Conservation (phyloP, 2,888 invertebrate species). For the Aporophyla nigra region DNA sequence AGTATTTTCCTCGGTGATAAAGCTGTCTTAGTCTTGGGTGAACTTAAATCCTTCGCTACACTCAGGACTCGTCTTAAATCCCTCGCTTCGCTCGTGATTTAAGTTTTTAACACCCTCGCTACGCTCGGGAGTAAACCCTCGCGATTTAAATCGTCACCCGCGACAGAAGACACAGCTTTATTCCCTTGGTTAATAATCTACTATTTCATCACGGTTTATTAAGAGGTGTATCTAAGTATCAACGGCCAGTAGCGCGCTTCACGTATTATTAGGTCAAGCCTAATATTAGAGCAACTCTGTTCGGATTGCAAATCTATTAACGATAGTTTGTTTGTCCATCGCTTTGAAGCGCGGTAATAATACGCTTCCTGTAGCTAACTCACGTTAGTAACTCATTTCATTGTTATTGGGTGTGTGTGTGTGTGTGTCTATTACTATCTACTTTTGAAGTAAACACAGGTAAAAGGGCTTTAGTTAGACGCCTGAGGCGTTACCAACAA, state of each 20-base stretch:
- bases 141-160: no score
- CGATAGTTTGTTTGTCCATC: slow-evolving; percentile 30
- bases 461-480: slow-evolving; percentile 16
- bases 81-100: no score
- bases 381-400: slow-evolving; percentile 34
- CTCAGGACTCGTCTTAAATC: no score
- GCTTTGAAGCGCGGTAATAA: slow-evolving; percentile 31
- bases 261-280: slow-evolving; percentile 15
- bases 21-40: no score
- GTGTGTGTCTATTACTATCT: slow-evolving; percentile 5
- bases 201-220: slow-evolving; percentile 1
- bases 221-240: neutral
- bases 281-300: slow-evolving; percentile 32
- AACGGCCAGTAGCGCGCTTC: neutral
- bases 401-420: slow-evolving; percentile 41
- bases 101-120: no score
- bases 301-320: slow-evolving; percentile 46
- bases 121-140: no score
- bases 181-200: no score
- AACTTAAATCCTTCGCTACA: no score
- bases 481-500: neutral
- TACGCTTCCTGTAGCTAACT: slow-evolving; percentile 35
- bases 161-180: no score
- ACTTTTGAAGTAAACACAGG: slow-evolving; percentile 30
- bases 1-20: no score